Evolutionary conservation across 2,113 vertebrate genomes (phyloP), one percentile per base, ranked within the genome.

Genomic region (Astur gentilis): DNA sequence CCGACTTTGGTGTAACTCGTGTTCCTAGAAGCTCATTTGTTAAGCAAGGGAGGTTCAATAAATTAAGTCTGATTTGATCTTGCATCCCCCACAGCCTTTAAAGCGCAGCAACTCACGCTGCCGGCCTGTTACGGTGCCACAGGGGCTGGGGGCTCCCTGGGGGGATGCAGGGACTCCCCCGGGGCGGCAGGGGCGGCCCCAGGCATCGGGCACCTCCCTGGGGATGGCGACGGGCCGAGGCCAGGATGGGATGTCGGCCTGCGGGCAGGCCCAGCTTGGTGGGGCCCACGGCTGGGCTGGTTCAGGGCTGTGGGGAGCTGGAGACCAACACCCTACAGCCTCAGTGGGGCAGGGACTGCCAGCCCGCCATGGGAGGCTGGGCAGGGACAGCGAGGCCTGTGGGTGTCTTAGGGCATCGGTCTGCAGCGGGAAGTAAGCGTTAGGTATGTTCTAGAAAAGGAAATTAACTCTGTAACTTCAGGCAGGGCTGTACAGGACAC

Each of bases 291-390:
- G 19, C 13, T 21, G 19, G 11, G 13, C 42, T 17, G 10, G 8
- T 14, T 14, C 16, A 45, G 8, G 4, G 38, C 16, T 66, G 17
- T 32, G 38, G 15, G 21, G 18, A 79, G 13, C 6, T 65, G 25
- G 44, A 65, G 8, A 45, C 11, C 1, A 1, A 8, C 7, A 29
- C 42, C 42, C 19, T 58, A 12, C 31, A 42, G 7, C 10, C 15
- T 19, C 8, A 8, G 16, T 17, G 9, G 21, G 25, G 20, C 38
- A 52, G 34, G 20, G 12, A 19, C 10, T 17, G 18, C 31, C 6
- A 8, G 36, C 1, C 4, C 3, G 7, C 31, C 26, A 15, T 2
- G 0, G 12, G 6, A 52, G 6, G 6, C 7, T n/a, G 4, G 4
- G 25, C 12, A 50, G 13, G 10, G 17, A 47, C 10, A 49, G 18